Evolutionary conservation across 2,113 vertebrate genomes (phyloP).

Genomic region (Pogonocichla stellata): DNA sequence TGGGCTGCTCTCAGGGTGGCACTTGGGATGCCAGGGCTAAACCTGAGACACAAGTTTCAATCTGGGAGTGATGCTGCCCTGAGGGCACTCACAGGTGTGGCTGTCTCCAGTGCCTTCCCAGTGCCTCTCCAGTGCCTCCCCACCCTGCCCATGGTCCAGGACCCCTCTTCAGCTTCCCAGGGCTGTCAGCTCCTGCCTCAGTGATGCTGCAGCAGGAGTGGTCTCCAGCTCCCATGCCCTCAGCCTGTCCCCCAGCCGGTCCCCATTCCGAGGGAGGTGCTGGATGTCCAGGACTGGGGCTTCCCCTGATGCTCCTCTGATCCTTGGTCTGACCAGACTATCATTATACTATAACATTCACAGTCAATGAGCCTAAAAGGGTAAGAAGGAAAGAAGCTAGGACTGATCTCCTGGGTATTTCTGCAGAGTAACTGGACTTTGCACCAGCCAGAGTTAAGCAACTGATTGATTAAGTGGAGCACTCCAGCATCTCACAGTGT

Average conservation of each 20-base stretch:
- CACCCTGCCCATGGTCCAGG: fast-evolving
- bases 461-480: background rate
- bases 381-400: background rate
- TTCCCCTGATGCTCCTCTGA: background rate
- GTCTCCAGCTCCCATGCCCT: background rate
- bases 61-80: background rate
- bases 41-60: background rate
- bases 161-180: background rate
- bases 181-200: background rate
- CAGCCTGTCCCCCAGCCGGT: background rate
- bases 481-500: fast-evolving
- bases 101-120: background rate
- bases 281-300: background rate
- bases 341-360: background rate
- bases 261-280: background rate
- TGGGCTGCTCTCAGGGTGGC: background rate
- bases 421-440: background rate
- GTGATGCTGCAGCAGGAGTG: background rate
- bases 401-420: background rate
- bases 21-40: fast-evolving
- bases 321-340: background rate
- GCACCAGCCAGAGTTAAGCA: background rate
- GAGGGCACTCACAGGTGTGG: background rate
- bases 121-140: too few species aligned
- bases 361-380: background rate